Evolutionary conservation across 2,888 invertebrate species (phyloP).

Genomic region (Amiota communis): DNA sequence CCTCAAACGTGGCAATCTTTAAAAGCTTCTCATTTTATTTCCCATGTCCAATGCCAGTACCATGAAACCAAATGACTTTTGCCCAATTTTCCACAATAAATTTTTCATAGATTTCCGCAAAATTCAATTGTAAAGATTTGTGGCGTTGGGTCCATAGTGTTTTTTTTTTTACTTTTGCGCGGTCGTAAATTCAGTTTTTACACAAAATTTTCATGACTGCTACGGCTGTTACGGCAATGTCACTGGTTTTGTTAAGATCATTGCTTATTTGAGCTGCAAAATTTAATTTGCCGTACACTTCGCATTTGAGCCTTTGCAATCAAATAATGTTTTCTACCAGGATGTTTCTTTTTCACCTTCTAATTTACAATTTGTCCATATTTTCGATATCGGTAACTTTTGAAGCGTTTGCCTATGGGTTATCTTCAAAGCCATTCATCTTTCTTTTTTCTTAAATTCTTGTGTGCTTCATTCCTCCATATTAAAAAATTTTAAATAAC

Average conservation of each 20-base stretch:
- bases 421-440: neutral
- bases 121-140: neutral
- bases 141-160: neutral
- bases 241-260: too few relatives aligned
- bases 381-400: neutral
- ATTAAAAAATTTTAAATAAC: neutral
- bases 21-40: neutral
- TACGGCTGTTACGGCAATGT: too few relatives aligned
- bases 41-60: too few relatives aligned
- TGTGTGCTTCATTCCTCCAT: neutral
- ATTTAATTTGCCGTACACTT: slow-evolving; percentile 1
- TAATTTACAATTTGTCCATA: neutral
- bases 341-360: neutral
- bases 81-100: neutral
- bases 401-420: neutral
- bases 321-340: neutral
- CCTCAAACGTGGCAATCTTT: neutral
- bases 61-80: too few relatives aligned
- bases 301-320: neutral
- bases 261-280: too few relatives aligned
- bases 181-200: neutral
- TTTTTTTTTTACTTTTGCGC: neutral
- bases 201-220: neutral
- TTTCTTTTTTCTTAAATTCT: neutral
- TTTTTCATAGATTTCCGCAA: neutral